A percentile compares a stretch with the other conserved stretches of the same genome.
Conservation (phyloP, 2,797 vertebrate genomes). For the Cephalopachus bancanus region DNA sequence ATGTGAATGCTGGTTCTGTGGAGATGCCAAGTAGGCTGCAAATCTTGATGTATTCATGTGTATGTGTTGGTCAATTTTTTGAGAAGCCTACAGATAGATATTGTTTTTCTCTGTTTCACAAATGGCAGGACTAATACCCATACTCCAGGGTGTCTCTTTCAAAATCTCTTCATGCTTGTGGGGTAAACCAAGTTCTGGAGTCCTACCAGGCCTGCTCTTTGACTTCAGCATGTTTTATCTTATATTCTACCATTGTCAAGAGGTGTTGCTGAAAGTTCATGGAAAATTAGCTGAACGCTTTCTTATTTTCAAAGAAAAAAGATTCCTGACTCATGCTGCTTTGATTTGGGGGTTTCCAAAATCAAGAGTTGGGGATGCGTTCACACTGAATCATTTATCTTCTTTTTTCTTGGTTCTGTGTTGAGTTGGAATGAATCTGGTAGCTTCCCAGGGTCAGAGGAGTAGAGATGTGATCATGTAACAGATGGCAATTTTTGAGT, state of each 20-base stretch:
- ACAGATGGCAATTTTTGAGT: neutral
- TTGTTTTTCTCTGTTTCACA: conserved; percentile 42
- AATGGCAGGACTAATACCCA: neutral
- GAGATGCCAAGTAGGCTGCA: neutral
- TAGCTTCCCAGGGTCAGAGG: neutral
- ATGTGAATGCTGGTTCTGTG: neutral
- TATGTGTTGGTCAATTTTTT: conserved; percentile 13
- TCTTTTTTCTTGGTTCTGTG: conserved; percentile 17
- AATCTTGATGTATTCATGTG: neutral
- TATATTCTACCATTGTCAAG: neutral
- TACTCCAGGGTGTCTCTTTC: neutral
- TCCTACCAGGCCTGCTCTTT: neutral
- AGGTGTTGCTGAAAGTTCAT: conserved; percentile 39
- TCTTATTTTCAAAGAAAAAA: conserved; percentile 31
- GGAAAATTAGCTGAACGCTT: neutral
- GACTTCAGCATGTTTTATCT: neutral
- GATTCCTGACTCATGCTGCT: neutral
- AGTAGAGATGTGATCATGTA: neutral
- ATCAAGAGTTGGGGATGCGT: neutral
- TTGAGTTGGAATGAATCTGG: neutral
- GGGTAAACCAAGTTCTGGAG: neutral
- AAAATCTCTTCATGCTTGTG: neutral
- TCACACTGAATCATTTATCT: neutral
- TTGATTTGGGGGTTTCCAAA: conserved; percentile 55
- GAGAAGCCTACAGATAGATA: neutral